Percentiles rank a stretch among this genome's conserved stretches.
Evolutionary conservation across 2,888 invertebrate genomes (phyloP).

Genomic region (Junonia oenone): DNA sequence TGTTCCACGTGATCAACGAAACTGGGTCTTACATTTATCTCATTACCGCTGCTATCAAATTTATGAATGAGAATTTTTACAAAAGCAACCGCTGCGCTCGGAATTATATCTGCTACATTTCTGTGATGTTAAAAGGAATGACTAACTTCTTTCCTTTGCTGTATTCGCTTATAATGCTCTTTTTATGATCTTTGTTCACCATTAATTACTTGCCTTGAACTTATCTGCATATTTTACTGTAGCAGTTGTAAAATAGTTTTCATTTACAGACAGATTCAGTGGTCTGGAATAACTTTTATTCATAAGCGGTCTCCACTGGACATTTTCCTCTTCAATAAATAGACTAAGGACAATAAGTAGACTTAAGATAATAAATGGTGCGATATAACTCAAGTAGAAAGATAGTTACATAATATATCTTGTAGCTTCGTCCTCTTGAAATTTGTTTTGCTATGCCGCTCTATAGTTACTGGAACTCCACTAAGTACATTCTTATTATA

Average conservation of each 20-base stretch:
- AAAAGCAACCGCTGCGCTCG: background rate
- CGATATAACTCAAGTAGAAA: background rate
- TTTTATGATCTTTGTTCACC: background rate
- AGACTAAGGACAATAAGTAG: background rate
- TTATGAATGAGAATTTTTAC: slow-evolving; percentile 4
- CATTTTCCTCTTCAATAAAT: background rate
- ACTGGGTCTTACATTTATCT: slow-evolving; percentile 1
- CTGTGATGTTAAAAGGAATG: background rate
- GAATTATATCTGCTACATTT: background rate
- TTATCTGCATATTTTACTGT: background rate
- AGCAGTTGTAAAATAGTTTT: background rate
- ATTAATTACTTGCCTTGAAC: background rate
- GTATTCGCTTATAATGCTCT: background rate
- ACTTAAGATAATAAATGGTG: background rate
- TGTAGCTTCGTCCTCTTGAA: background rate
- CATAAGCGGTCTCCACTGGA: background rate
- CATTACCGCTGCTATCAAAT: slow-evolving; percentile 5
- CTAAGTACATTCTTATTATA: background rate
- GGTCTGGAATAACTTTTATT: background rate
- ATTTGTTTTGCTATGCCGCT: background rate
- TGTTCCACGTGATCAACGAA: background rate
- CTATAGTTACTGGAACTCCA: background rate
- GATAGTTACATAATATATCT: background rate
- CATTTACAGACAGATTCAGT: background rate
- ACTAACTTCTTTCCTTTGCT: background rate